A percentile compares a stretch with the other conserved stretches of the same genome.
phyloP scores from a whole-genome alignment of 2,888 invertebrate genomes.

The Tiliacea citrago region DNA sequence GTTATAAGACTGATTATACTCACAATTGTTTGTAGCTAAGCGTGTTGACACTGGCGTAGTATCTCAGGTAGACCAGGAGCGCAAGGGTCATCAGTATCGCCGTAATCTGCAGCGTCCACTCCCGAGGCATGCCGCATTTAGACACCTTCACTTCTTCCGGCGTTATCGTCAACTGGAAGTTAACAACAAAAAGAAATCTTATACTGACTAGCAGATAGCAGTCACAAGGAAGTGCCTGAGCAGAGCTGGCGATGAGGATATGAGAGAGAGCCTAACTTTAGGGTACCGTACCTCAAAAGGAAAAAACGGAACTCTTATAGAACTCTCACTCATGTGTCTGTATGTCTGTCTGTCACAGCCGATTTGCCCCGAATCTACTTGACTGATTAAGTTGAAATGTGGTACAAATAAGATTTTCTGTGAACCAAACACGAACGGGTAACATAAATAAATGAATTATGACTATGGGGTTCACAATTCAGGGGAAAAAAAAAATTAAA shows the following conservation, averaged over 20 bases:
- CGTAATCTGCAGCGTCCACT: constrained; percentile 92
- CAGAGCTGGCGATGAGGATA: not conserved
- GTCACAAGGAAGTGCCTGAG: not conserved
- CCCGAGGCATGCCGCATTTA: constrained; percentile 96
- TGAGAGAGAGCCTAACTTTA: not conserved
- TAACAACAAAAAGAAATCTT: not conserved
- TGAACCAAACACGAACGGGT: too few relatives aligned
- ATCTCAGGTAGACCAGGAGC: constrained; percentile 82
- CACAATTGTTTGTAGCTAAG: constrained; percentile 80
- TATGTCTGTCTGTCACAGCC: too few relatives aligned
- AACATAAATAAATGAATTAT: too few relatives aligned
- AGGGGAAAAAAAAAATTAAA: too few relatives aligned
- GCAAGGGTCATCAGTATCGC: constrained; percentile 90
- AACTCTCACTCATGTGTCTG: too few relatives aligned
- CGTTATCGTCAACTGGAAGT: constrained; percentile 93
- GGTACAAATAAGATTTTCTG: too few relatives aligned
- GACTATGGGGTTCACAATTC: too few relatives aligned
- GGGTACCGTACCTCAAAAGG: too few relatives aligned
- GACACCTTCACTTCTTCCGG: constrained; percentile 93
- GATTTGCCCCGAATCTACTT: too few relatives aligned
- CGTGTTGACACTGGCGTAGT: constrained; percentile 65
- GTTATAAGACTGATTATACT: constrained; percentile 65
- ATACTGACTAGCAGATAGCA: not conserved
- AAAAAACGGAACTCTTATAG: too few relatives aligned
- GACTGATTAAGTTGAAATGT: too few relatives aligned